Base-by-base conservation (phyloP, 2,797 vertebrate genomes). In the Mormyrus proboscirostris region DNA sequence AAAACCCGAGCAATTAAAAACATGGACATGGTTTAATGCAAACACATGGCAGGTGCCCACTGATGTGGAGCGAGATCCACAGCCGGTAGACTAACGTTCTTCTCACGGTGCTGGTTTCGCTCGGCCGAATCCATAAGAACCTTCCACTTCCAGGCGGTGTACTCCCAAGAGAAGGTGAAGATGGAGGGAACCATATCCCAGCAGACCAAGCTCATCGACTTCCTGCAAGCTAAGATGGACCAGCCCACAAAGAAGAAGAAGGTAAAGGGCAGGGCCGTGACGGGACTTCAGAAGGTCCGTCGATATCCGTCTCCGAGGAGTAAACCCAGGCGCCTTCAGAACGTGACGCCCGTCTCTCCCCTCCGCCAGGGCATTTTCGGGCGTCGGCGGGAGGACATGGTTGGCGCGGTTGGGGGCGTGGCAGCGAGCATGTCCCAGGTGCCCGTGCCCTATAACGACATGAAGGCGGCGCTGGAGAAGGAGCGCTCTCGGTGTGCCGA, bases 101-200 rank as follows among this genome's bases (percentile, higher is more conserved):
- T 6, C 44, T n/a, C 7, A 44, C 38, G 1, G 44, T 1, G 41
- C 38, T 4, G 41, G 79, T 44, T n/a, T 22, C 9, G 16, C 44
- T 5, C 33, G 12, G 29, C 29, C 0, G 69, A 38, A 65, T 65
- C 59, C 69, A 16, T 69, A 33, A 12, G 25, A 69, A 79, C 38
- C 83, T n/a, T 86, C 91, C 88, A 89, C 92, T 89, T 89, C 53
- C 93, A 99, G 98, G 98, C 98, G 92, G 97, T 99, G 49, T 99
- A 98, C 94, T 99, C 98, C 92, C 98, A 99, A 22, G 98, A 99
- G 94, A 99, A 99, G 92, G 98, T 99, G 92, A 99, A 99, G 94
- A 99, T 99, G 98, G 98, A 99, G 92, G 98, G 98, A 84, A 99
- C 98, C 83, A 99, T 99, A 94, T 98, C 98, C 90, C 98, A 99